Conservation (phyloP, 2,797 vertebrate genomes). For the Tapirus indicus region DNA sequence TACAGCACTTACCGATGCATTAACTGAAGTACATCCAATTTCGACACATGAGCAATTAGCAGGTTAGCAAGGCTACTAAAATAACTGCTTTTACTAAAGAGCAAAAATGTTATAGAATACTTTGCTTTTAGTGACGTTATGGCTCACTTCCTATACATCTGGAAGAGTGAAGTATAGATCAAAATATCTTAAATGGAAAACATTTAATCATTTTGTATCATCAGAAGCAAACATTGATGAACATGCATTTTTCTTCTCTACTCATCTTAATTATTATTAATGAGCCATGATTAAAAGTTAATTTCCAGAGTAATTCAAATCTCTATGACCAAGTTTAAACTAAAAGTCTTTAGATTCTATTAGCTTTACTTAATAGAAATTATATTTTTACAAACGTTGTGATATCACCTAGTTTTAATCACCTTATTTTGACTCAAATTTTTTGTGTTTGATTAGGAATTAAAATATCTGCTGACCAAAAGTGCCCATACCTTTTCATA, state of each 20-base stretch:
- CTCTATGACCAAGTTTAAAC: conserved; percentile 33
- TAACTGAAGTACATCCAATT: conserved; percentile 80
- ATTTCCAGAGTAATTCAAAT: conserved; percentile 61
- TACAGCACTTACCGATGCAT: conserved; percentile 79
- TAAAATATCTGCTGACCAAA: conserved; percentile 46
- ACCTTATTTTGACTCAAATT: conserved; percentile 28
- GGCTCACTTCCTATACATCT: conserved; percentile 43
- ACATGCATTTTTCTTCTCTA: conserved; percentile 23
- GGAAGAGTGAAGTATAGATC: neutral
- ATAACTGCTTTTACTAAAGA: conserved; percentile 75
- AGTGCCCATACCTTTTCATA: neutral
- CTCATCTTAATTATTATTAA: conserved; percentile 66
- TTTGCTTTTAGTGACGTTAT: conserved; percentile 57
- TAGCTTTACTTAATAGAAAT: neutral
- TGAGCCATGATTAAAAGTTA: conserved; percentile 70
- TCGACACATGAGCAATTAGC: conserved; percentile 74
- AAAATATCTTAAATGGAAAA: conserved; percentile 61
- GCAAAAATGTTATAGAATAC: neutral
- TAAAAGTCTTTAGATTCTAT: neutral
- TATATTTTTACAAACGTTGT: neutral
- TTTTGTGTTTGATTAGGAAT: conserved; percentile 26
- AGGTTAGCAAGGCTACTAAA: conserved; percentile 71
- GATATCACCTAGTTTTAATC: neutral
- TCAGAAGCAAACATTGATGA: conserved; percentile 21
- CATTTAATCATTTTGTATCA: conserved; percentile 55